phyloP scores from a whole-genome alignment of 2,888 invertebrate species.

The Xylophagus ater region DNA sequence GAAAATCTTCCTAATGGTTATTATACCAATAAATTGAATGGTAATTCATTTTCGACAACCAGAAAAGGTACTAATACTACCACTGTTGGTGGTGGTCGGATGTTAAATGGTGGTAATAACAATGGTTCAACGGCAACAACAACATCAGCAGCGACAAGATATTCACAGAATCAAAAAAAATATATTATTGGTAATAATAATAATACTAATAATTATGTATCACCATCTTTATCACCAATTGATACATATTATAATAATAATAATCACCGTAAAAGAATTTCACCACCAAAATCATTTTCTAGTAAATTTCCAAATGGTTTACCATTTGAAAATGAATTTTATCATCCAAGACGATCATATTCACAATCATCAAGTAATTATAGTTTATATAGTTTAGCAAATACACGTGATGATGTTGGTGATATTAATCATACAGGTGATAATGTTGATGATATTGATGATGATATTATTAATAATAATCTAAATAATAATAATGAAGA shows the following conservation, averaged over 20 bases:
- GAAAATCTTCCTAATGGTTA: slow-evolving; percentile 30
- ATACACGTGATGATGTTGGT: slow-evolving; percentile 12
- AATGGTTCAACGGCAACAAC: too few species aligned
- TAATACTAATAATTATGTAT: slow-evolving; percentile 16
- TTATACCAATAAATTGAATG: slow-evolving; percentile 11
- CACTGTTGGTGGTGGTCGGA: slow-evolving; percentile 7
- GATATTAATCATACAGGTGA: slow-evolving; percentile 6
- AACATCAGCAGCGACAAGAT: slow-evolving; percentile 13
- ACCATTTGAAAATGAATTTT: slow-evolving; percentile 39
- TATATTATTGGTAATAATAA: slow-evolving; percentile 16
- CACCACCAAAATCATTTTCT: slow-evolving; percentile 23
- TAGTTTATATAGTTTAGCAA: slow-evolving; percentile 30
- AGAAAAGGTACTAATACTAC: neutral
- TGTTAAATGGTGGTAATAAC: too few species aligned
- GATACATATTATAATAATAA: slow-evolving; percentile 10
- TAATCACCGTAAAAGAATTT: slow-evolving; percentile 17
- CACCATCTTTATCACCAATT: slow-evolving; percentile 1
- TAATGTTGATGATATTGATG: slow-evolving; percentile 9
- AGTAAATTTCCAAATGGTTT: slow-evolving; percentile 38
- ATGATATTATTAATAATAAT: slow-evolving; percentile 12
- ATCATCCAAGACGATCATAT: slow-evolving; percentile 28
- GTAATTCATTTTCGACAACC: slow-evolving; percentile 4
- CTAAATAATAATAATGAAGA: slow-evolving; percentile 14
- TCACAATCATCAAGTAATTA: slow-evolving; percentile 38
- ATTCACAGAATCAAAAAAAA: too few species aligned